Conservation (phyloP, 2,888 invertebrate genomes). For the Dendrolimus pini region DNA sequence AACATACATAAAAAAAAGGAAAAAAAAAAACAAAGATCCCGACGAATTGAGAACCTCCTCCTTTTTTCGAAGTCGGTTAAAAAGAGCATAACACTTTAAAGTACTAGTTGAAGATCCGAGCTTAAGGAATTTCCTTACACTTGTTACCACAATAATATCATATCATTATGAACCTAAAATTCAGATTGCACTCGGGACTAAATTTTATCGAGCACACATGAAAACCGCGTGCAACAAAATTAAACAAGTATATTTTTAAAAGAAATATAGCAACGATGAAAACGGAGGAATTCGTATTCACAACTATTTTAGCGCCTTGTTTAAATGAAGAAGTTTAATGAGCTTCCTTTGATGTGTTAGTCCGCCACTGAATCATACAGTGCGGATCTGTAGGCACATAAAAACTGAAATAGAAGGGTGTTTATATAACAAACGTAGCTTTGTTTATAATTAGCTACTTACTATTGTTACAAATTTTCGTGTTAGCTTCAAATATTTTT, state of each 20-base stretch:
- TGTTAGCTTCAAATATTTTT: not conserved
- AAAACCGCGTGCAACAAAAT: too few species aligned
- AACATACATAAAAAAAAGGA: too few species aligned
- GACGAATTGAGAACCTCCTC: too few species aligned
- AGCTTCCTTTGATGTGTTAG: slow-evolving; percentile 7
- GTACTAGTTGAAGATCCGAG: too few species aligned
- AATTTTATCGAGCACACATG: too few species aligned
- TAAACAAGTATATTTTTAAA: not conserved
- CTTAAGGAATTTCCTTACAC: too few species aligned
- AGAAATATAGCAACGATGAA: not conserved
- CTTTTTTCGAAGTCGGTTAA: too few species aligned
- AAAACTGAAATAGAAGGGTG: slow-evolving; percentile 27
- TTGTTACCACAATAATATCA: too few species aligned
- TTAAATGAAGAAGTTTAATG: slow-evolving; percentile 16
- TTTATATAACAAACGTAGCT: slow-evolving; percentile 2
- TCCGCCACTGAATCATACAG: slow-evolving; percentile 1
- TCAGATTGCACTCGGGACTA: too few species aligned
- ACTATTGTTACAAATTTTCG: not conserved
- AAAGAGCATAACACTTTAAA: too few species aligned
- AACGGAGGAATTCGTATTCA: not conserved
- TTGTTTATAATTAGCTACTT: not conserved
- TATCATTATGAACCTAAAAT: too few species aligned
- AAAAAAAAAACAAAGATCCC: too few species aligned
- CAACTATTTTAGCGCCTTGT: not conserved
- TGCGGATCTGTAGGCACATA: slow-evolving; percentile 17